Conservation (phyloP, 35 echinoderm and acorn worm genomes). For the Heliocidaris tuberculata region DNA sequence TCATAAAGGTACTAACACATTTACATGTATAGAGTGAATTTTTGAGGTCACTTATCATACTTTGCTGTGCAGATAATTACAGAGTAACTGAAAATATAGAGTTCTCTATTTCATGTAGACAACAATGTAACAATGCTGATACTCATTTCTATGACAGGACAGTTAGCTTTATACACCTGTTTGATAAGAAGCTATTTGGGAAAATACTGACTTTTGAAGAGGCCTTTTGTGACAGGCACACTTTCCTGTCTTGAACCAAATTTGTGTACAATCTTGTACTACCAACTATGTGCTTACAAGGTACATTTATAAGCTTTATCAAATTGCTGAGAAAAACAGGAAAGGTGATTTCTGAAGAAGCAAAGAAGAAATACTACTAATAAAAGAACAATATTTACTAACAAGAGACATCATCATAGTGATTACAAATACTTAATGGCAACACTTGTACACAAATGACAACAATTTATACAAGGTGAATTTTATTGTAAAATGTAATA, state of each 20-base stretch:
- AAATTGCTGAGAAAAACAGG: background rate
- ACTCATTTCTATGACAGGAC: background rate
- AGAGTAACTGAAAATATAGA: background rate
- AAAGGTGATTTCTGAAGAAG: background rate
- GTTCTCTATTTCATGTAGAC: background rate
- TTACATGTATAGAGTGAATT: no score
- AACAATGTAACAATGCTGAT: background rate
- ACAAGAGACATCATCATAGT: background rate
- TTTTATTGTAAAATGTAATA: background rate
- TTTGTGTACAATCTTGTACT: no score
- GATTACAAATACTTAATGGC: no score
- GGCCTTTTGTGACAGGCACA: no score
- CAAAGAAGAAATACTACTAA: no score
- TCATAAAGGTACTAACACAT: no score
- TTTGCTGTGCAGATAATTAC: background rate
- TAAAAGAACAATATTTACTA: background rate
- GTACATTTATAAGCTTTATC: background rate
- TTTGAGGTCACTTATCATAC: background rate
- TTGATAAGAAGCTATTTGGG: background rate
- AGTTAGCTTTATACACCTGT: background rate
- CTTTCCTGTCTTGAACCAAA: no score
- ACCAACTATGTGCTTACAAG: background rate
- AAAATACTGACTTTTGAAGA: no score
- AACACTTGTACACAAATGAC: no score
- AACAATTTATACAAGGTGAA: no score